Conservation (phyloP, 2,797 vertebrate genomes). For the Limnodromus scolopaceus region DNA sequence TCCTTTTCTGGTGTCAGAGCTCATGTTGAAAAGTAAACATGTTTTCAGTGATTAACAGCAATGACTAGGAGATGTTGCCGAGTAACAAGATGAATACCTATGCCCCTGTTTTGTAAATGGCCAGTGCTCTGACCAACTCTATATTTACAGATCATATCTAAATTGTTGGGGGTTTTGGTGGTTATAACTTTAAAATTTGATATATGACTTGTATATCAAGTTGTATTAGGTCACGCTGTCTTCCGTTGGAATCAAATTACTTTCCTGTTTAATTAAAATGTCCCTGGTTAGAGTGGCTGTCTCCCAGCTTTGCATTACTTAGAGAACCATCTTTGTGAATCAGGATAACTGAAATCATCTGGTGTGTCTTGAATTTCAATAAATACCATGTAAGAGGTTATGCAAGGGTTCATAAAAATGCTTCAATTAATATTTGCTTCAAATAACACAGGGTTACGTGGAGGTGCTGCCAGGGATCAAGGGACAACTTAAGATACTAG, state of each 20-base stretch:
- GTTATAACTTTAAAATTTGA: not conserved
- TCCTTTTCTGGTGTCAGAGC: not conserved
- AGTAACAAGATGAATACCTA: not conserved
- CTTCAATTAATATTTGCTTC: not conserved
- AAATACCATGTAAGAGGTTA: not conserved
- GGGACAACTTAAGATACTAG: not conserved
- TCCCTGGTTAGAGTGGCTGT: not conserved
- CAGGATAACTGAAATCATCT: not conserved
- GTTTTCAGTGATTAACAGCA: slow-evolving; percentile 3
- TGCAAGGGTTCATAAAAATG: not conserved
- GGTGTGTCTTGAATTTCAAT: not conserved
- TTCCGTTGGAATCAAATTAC: not conserved
- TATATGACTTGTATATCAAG: not conserved
- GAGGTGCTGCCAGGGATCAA: not conserved
- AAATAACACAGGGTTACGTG: not conserved
- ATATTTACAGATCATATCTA: not conserved
- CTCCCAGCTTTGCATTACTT: not conserved
- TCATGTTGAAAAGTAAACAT: not conserved
- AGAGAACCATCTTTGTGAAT: not conserved
- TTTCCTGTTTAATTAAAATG: slow-evolving; percentile 25
- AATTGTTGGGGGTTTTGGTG: not conserved
- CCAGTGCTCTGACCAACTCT: not conserved
- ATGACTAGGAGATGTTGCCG: not conserved
- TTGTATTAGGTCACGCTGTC: not conserved
- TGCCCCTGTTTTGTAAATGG: not conserved